Evolutionary conservation across 2,113 vertebrate species (phyloP).

Genomic region (Petrocephalus zakoni): DNA sequence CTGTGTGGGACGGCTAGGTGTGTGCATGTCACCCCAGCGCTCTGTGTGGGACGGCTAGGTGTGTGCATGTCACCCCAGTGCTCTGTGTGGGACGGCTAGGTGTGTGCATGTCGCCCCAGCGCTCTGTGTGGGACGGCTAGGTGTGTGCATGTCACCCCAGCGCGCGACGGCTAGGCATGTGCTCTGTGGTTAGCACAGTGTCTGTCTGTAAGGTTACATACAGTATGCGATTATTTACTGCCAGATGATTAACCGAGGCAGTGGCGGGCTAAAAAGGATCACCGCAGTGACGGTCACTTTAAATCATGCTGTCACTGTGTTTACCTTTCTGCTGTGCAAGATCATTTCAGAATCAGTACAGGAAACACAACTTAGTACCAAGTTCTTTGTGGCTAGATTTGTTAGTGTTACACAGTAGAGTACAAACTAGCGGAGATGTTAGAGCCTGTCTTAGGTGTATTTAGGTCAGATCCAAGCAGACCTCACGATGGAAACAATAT

Average conservation of each 20-base stretch:
- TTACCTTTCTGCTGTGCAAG: not conserved
- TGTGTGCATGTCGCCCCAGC: too few species aligned
- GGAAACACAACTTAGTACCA: not conserved
- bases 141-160: too few species aligned
- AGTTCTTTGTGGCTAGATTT: not conserved
- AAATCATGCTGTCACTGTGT: not conserved
- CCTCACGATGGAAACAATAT: conserved; percentile 43
- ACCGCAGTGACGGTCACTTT: not conserved
- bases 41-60: too few species aligned
- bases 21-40: too few species aligned
- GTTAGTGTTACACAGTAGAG: conserved; percentile 25
- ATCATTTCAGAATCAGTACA: not conserved
- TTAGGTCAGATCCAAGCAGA: conserved; percentile 66
- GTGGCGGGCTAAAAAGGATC: not conserved
- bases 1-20: too few species aligned
- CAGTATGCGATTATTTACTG: not conserved
- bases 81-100: too few species aligned
- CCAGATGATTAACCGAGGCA: not conserved
- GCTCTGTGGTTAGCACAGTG: not conserved
- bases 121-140: not conserved
- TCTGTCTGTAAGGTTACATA: not conserved
- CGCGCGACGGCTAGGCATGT: not conserved
- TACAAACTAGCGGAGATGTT: conserved; percentile 44
- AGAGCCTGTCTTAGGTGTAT: conserved; percentile 62
- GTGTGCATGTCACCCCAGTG: too few species aligned